Percentiles rank a stretch among this genome's conserved stretches.
Evolutionary conservation across 2,797 vertebrate genomes (phyloP).

Genomic region (Anguilla obscura): DNA sequence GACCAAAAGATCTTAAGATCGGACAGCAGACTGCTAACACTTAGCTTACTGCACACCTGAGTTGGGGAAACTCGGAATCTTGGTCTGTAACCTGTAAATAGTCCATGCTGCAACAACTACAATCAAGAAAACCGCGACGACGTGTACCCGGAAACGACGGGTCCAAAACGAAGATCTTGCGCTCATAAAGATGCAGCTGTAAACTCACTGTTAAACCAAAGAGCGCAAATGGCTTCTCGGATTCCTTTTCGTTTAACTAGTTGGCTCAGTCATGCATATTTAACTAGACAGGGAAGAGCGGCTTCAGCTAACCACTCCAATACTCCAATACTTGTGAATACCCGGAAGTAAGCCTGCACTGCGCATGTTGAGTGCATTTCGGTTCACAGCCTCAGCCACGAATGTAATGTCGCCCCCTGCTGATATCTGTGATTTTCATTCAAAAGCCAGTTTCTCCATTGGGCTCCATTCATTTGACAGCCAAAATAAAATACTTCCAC

Average conservation of each 20-base stretch:
- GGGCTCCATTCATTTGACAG: too few species aligned
- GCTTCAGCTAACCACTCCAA: too few species aligned
- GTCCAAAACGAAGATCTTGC: not conserved
- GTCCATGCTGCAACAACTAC: constrained; percentile 26
- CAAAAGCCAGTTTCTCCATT: too few species aligned
- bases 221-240: too few species aligned
- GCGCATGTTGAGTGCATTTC: too few species aligned
- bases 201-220: not conserved
- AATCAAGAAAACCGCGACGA: constrained; percentile 23
- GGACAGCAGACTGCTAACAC: not conserved
- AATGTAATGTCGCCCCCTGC: too few species aligned
- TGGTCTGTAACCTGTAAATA: constrained; percentile 22
- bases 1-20: not conserved
- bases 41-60: constrained; percentile 9
- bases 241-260: not conserved
- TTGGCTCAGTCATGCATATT: not conserved
- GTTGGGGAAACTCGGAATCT: constrained; percentile 3
- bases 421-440: too few species aligned
- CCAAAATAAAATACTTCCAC: too few species aligned
- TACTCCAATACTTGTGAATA: too few species aligned
- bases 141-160: constrained; percentile 19
- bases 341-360: too few species aligned
- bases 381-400: too few species aligned
- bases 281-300: too few species aligned
- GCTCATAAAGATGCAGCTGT: not conserved